Evolutionary conservation across 2,888 invertebrate species (phyloP).

Genomic region (Stegophylla sp.): DNA sequence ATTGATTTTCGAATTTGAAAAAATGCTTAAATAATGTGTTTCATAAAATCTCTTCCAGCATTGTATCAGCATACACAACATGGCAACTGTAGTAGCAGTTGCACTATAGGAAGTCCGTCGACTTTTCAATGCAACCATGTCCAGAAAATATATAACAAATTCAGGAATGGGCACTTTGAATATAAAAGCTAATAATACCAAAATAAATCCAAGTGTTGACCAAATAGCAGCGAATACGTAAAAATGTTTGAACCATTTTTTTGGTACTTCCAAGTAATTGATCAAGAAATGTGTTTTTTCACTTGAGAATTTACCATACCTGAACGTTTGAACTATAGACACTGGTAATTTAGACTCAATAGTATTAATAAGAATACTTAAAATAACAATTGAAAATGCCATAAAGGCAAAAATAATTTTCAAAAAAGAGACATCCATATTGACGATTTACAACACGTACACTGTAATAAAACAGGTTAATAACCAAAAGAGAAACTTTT

Average conservation of each 20-base stretch:
- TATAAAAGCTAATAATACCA: constrained; percentile 68
- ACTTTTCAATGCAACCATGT: constrained; percentile 65
- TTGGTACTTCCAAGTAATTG: constrained; percentile 73
- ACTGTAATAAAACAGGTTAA: not conserved
- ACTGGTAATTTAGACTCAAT: constrained; percentile 74
- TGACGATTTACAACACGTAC: constrained; percentile 16
- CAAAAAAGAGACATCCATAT: constrained; percentile 64
- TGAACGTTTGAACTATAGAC: constrained; percentile 72
- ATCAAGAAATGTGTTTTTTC: constrained; percentile 66
- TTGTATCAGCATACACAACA: constrained; percentile 73
- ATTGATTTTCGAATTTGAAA: constrained; percentile 81
- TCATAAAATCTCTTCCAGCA: constrained; percentile 80
- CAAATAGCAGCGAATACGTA: constrained; percentile 75
- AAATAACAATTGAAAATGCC: constrained; percentile 65
- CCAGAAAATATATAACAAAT: constrained; percentile 67
- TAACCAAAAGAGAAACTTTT: constrained; percentile 22
- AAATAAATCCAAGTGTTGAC: constrained; percentile 67
- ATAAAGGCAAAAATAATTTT: constrained; percentile 63
- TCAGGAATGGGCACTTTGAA: constrained; percentile 67
- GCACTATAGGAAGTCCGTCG: constrained; percentile 68
- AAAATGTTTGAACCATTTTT: constrained; percentile 81
- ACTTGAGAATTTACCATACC: constrained; percentile 77
- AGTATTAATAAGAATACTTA: constrained; percentile 72
- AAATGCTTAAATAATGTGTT: constrained; percentile 80
- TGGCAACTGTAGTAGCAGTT: constrained; percentile 70